Evolutionary conservation across 2,888 invertebrate species (phyloP), one percentile per base, ranked within the genome.

Genomic region (Ceriagrion tenellum): DNA sequence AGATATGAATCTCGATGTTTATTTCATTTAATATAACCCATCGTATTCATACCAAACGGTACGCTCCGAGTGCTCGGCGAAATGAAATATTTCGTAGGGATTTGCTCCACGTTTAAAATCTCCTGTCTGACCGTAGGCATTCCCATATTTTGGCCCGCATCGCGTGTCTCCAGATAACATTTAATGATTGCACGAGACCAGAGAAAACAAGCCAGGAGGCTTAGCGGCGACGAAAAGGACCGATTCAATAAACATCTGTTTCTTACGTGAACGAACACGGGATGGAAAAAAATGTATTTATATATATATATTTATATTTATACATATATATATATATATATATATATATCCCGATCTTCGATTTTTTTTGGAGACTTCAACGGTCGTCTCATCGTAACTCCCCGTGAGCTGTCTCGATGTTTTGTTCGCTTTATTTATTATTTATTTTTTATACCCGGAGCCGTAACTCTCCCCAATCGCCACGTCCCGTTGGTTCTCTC

Each of bases 171-270:
- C 13, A 81, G 30, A 35, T 81, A 69, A 81, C 81, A 81, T 81
- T 81, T 35, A 69, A 81, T 81, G 30, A 30, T 16, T 81, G 10
- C 81, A 35, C 35, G 35, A 35, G 30, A 35, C 26, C 81, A 81
- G 26, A 35, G 81, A 6, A 81, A 81, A 35, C 81, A 81, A 81
- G 35, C 12, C 35, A 30, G 35, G 30, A 35, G 35, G 81, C 13
- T 35, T 81, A 35, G 12, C 13, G 26, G 81, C 81, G 35, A 81
- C 81, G 81, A 35, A 81, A 81, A 35, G 81, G 35, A 81, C 12
- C 81, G 35, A 81, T 81, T 81, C 81, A 81, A 81, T 81, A 81
- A 81, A 81, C 81, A 81, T 81, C 81, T 81, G 81, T 81, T 81
- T 81, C 81, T 81, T 81, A 81, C 81, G 81, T 81, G 81, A 81